Conservation (phyloP, 2,797 vertebrate species). For the Tinamus major region DNA sequence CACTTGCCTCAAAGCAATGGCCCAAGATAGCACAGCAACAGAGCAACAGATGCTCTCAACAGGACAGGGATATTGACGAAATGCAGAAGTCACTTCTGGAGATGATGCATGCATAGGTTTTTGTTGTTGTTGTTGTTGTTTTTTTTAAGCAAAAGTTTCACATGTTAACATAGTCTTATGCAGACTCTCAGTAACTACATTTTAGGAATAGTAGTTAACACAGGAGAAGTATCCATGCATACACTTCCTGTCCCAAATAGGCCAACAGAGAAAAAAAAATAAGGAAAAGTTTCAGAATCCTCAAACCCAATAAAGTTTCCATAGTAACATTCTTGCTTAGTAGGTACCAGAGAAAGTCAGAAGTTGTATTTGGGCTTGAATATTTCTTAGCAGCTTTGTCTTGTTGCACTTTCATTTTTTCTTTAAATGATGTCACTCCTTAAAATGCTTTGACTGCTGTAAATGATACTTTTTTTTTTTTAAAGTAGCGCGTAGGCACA, state of each 20-base stretch:
- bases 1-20: neutral
- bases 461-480: neutral
- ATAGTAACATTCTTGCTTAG: neutral
- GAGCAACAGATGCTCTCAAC: neutral
- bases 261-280: accelerated
- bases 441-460: neutral
- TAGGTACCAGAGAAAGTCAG: neutral
- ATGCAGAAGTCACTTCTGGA: neutral
- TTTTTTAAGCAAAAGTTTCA: neutral
- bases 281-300: neutral
- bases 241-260: neutral
- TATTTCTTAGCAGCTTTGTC: neutral
- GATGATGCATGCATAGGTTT: neutral
- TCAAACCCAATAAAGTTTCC: neutral
- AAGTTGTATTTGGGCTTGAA: neutral
- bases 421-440: neutral
- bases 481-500: neutral
- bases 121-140: neutral
- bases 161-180: neutral
- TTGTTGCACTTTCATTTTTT: neutral
- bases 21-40: neutral
- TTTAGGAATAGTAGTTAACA: neutral
- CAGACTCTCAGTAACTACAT: neutral
- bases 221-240: neutral
- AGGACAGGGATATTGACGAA: neutral